These are phyloP conservation scores for Lycaena phlaeas DNA, from an alignment of 2,888 invertebrate genomes.

Conservation along the genomic window DNA sequence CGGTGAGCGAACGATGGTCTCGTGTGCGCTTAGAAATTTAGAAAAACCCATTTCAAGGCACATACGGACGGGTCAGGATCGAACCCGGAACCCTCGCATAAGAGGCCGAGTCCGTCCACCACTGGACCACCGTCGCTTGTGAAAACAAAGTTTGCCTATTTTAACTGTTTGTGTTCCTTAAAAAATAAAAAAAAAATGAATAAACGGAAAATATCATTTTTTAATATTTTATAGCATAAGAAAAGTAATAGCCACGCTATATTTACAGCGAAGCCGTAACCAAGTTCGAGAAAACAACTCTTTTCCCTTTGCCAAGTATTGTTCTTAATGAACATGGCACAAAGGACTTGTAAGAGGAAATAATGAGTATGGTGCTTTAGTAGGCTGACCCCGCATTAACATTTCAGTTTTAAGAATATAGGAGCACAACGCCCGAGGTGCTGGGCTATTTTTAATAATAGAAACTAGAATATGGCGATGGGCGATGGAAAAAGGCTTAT, in stretches of 20 bases:
- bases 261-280: background rate
- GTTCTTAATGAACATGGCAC: slow-evolving; percentile 19
- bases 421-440: background rate
- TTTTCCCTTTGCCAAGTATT: slow-evolving; percentile 18
- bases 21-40: too few species aligned
- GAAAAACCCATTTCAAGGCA: too few species aligned
- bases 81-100: too few species aligned
- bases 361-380: slow-evolving; percentile 8
- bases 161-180: too few species aligned
- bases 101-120: too few species aligned
- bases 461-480: slow-evolving; percentile 4
- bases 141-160: too few species aligned
- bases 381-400: slow-evolving; percentile 6
- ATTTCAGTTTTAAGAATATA: slow-evolving; percentile 5
- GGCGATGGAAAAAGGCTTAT: slow-evolving; percentile 1
- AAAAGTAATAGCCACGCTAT: background rate
- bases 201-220: too few species aligned
- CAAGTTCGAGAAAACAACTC: slow-evolving; percentile 14
- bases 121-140: too few species aligned
- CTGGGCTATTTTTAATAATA: slow-evolving; percentile 5
- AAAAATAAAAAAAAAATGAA: background rate
- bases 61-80: too few species aligned
- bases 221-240: too few species aligned
- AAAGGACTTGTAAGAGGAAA: slow-evolving; percentile 15
- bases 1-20: too few species aligned